A percentile compares a stretch with the other conserved stretches of the same genome.
These are phyloP conservation scores for Abrostola tripartita DNA, from an alignment of 2,888 invertebrate species.

Conservation along the genomic window DNA sequence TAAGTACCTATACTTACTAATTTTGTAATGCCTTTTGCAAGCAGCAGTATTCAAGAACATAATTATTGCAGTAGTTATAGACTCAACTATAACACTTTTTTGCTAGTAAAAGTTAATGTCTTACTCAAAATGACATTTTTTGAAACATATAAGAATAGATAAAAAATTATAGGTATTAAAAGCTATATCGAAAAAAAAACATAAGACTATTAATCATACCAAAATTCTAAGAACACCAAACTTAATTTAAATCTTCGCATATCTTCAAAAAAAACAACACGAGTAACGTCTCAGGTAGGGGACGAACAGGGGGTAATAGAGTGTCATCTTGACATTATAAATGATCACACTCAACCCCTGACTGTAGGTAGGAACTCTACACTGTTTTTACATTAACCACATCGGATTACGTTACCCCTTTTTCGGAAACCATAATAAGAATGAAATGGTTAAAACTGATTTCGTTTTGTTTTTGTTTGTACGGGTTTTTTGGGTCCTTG, in stretches of 20 bases:
- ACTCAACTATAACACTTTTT: too few species aligned
- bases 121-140: too few species aligned
- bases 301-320: slow-evolving; percentile 71
- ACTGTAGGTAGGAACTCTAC: slow-evolving; percentile 62
- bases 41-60: too few species aligned
- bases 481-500: slow-evolving; percentile 15
- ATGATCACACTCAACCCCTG: slow-evolving; percentile 76
- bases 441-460: slow-evolving; percentile 51
- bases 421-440: slow-evolving; percentile 55
- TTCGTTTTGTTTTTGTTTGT: slow-evolving; percentile 47
- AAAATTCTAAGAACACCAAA: slow-evolving; percentile 7
- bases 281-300: slow-evolving; percentile 25
- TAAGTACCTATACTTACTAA: too few species aligned
- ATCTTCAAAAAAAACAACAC: slow-evolving; percentile 32
- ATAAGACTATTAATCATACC: not conserved
- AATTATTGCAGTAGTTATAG: too few species aligned
- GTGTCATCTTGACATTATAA: slow-evolving; percentile 86
- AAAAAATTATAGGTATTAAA: too few species aligned
- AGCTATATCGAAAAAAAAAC: too few species aligned
- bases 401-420: slow-evolving; percentile 71
- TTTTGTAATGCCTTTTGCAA: too few species aligned
- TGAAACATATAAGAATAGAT: too few species aligned
- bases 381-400: slow-evolving; percentile 80
- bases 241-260: slow-evolving; percentile 37
- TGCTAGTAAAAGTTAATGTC: too few species aligned